Percentiles rank a stretch among this genome's conserved stretches.
These are phyloP conservation scores for Indicator maculatus DNA, from an alignment of 2,113 vertebrate species.

Conservation along the genomic window DNA sequence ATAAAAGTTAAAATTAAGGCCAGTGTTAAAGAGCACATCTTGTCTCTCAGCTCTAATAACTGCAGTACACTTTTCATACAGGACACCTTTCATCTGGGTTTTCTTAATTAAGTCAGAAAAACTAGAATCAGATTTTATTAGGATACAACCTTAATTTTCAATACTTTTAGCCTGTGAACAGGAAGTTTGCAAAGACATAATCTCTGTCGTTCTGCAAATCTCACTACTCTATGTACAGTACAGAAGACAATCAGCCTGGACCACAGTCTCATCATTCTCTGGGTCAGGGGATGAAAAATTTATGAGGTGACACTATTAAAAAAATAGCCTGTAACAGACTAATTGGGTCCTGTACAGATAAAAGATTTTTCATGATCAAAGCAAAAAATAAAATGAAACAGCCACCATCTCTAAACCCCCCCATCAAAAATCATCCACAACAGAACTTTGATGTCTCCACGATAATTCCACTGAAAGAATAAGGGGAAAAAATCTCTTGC, in stretches of 20 bases:
- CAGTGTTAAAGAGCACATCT: not conserved
- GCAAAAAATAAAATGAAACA: slow-evolving; percentile 24
- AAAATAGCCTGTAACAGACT: not conserved
- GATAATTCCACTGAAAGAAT: not conserved
- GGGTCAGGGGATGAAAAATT: not conserved
- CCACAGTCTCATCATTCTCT: not conserved
- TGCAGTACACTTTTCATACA: not conserved
- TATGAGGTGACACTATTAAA: not conserved
- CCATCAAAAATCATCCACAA: not conserved
- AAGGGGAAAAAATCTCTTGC: not conserved
- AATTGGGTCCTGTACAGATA: slow-evolving; percentile 9
- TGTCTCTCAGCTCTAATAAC: not conserved
- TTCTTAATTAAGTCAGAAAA: slow-evolving; percentile 5
- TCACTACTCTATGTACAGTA: not conserved
- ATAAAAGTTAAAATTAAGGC: slow-evolving; percentile 30
- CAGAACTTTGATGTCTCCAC: slow-evolving; percentile 6
- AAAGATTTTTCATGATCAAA: slow-evolving; percentile 11
- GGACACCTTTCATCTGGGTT: not conserved
- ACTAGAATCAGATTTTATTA: slow-evolving; percentile 11
- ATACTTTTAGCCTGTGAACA: slow-evolving; percentile 17
- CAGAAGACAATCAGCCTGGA: not conserved
- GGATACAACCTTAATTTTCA: slow-evolving; percentile 11
- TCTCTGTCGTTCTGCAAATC: not conserved
- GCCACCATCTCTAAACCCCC: not conserved
- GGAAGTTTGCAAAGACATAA: not conserved